phyloP scores from a whole-genome alignment of 2,888 invertebrate genomes.

The Rhingia campestris region DNA sequence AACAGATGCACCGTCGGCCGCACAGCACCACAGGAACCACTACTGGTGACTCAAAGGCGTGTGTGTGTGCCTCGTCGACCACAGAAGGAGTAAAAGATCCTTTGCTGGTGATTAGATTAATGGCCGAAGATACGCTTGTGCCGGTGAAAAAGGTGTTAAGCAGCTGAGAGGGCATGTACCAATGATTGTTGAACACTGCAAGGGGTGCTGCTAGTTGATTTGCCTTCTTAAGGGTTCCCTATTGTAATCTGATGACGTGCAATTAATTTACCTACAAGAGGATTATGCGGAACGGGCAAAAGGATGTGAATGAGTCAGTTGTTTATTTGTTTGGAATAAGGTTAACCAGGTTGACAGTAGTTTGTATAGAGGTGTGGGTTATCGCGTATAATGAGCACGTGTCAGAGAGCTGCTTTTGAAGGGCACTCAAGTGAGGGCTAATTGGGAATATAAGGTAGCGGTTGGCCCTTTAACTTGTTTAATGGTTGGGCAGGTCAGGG shows the following conservation, averaged over 20 bases:
- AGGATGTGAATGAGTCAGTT: slow-evolving; percentile 63
- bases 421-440: slow-evolving; percentile 1
- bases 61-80: slow-evolving; percentile 19
- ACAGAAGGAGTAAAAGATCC: slow-evolving; percentile 46
- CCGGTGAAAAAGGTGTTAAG: slow-evolving; percentile 62
- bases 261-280: slow-evolving; percentile 78
- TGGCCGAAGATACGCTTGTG: slow-evolving; percentile 50
- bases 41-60: slow-evolving; percentile 69
- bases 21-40: slow-evolving; percentile 15
- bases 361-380: slow-evolving; percentile 1
- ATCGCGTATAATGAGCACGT: neutral
- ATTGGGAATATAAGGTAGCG: neutral
- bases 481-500: too few relatives aligned
- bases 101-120: slow-evolving; percentile 67
- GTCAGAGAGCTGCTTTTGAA: neutral
- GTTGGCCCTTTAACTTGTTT: too few relatives aligned
- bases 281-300: slow-evolving; percentile 73
- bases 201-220: slow-evolving; percentile 41
- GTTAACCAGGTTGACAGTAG: slow-evolving; percentile 23
- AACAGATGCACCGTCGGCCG: slow-evolving; percentile 42
- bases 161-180: slow-evolving; percentile 59
- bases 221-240: slow-evolving; percentile 43
- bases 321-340: slow-evolving; percentile 15
- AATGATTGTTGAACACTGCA: slow-evolving; percentile 47
- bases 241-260: slow-evolving; percentile 76